Evolutionary conservation across 92 coral and sea anemone genomes (phyloP), one percentile per base, ranked within the genome.

Genomic region (Epizoanthus fatuus): DNA sequence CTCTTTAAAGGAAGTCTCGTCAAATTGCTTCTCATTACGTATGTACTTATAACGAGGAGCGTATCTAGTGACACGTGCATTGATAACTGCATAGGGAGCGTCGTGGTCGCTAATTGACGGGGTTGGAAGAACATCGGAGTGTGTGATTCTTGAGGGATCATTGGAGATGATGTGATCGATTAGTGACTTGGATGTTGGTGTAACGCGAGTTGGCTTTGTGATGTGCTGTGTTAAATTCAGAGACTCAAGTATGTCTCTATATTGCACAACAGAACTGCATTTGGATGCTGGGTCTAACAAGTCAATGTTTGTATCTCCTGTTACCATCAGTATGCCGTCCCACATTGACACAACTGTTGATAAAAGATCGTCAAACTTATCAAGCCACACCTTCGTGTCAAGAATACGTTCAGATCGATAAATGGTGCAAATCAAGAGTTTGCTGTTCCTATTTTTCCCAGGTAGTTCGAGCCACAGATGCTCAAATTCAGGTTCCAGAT

Each of bases 101-200:
- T 22, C 25, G 25, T 22, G 25, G 25, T 22, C 25, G 25, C 25
- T 22, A 22, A 22, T 22, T 22, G 25, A 22, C 25, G 25, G 25
- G 25, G 25, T 22, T 22, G 25, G 25, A 22, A 22, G 25, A 22
- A 22, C 25, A 22, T 22, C 25, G 25, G 25, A 22, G 25, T 22
- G 25, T 22, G 91, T 69, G 13, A 76, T 44, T 45, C 75, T 72
- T 17, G 69, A 52, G 35, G 90, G 82, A 19, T 20, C n/a, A 56
- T 89, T 89, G 42, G 92, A 82, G n/a, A 88, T 75, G 16, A 88
- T 63, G 66, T 88, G 84, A 60, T 74, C 88, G 12, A 89, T 84
- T 9, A 77, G 85, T 12, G 81, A 85, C 51, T 76, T 68, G 56
- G 91, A 63, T 70, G 66, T 81, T 12, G 45, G 8, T 22, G 84